Evolutionary conservation across 2,113 vertebrate species (phyloP).

Genomic region (Thalassarche chlororhynchos): DNA sequence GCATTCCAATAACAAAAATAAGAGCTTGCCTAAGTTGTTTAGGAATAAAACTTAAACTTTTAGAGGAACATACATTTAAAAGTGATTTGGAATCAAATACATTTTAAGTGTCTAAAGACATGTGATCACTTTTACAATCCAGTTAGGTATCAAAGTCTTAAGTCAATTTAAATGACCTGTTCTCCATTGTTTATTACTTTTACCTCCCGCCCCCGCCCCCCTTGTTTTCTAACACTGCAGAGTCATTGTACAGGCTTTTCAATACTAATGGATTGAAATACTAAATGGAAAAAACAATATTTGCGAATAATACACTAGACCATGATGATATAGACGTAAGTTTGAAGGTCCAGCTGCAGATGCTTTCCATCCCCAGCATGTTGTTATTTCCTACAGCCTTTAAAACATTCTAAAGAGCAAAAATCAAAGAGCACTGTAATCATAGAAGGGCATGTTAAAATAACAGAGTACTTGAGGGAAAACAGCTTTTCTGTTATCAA

Average conservation of each 20-base stretch:
- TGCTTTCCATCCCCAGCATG: background rate
- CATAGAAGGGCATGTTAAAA: background rate
- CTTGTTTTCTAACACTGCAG: background rate
- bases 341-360: background rate
- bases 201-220: fast-evolving
- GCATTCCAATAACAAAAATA: background rate
- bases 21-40: background rate
- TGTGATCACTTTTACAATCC: background rate
- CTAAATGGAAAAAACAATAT: background rate
- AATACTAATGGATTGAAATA: background rate
- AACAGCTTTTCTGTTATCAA: background rate
- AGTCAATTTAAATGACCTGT: background rate
- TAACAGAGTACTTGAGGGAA: background rate
- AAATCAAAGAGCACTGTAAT: background rate
- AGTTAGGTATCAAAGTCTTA: background rate
- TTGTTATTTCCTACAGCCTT: background rate
- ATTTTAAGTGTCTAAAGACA: background rate
- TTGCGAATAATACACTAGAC: background rate
- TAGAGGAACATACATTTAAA: background rate
- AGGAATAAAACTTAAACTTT: background rate
- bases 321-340: background rate
- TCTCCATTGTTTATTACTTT: background rate
- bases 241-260: background rate
- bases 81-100: background rate
- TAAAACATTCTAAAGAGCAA: background rate